Percentiles rank a stretch among this genome's conserved stretches.
Conservation (phyloP, 2,797 vertebrate genomes). For the Brachyrhaphis roseni region DNA sequence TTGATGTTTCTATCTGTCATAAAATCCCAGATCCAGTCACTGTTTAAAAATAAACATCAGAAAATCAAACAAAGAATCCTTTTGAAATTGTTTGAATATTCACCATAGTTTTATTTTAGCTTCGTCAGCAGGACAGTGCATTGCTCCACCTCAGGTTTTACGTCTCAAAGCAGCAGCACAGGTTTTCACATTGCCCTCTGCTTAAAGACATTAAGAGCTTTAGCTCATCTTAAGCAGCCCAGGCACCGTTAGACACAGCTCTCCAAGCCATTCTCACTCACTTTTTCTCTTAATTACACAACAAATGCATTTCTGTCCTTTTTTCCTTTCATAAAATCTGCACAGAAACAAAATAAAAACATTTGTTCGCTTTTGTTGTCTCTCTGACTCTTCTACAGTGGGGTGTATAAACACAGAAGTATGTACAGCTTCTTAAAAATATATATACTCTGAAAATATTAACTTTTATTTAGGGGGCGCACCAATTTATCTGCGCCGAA, state of each 20-base stretch:
- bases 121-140: neutral
- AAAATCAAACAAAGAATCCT: neutral
- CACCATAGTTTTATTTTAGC: neutral
- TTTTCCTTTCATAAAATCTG: neutral
- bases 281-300: constrained; percentile 22
- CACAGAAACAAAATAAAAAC: neutral
- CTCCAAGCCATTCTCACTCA: constrained; percentile 34
- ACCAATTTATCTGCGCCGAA: too few species aligned
- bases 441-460: neutral
- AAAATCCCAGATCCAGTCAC: neutral
- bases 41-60: neutral
- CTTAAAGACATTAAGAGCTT: constrained; percentile 74
- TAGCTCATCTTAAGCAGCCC: constrained; percentile 64
- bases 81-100: neutral
- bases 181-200: constrained; percentile 68
- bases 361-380: constrained; percentile 45
- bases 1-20: neutral
- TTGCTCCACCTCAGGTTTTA: neutral
- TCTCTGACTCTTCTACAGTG: constrained; percentile 31
- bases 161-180: neutral
- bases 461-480: neutral
- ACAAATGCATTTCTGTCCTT: neutral
- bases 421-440: constrained; percentile 67
- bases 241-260: constrained; percentile 32
- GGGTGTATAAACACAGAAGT: constrained; percentile 62